phyloP scores from a whole-genome alignment of 2,797 vertebrate species.

The Hypotaenidia philippensis region DNA sequence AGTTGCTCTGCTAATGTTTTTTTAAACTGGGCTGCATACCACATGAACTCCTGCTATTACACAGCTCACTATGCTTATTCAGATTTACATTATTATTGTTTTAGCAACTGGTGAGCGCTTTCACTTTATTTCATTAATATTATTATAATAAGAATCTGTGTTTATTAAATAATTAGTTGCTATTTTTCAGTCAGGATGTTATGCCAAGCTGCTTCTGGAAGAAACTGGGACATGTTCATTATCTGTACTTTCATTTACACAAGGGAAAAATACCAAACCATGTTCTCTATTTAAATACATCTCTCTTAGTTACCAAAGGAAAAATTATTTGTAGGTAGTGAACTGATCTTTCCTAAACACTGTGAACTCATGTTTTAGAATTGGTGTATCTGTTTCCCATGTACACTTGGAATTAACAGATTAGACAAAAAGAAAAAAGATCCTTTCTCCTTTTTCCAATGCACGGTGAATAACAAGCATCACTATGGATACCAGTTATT shows the following conservation, averaged over 20 bases:
- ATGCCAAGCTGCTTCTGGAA: not conserved
- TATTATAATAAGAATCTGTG: not conserved
- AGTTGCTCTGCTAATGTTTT: not conserved
- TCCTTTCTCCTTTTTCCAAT: not conserved
- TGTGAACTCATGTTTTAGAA: not conserved
- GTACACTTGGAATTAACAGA: not conserved
- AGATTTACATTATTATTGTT: not conserved
- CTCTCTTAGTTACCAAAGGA: not conserved
- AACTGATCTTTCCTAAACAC: not conserved
- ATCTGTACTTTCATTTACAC: not conserved
- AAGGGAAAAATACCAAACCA: not conserved
- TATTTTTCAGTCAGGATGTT: not conserved
- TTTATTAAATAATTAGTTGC: not conserved
- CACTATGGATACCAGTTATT: not conserved
- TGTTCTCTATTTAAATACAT: not conserved
- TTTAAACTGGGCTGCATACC: not conserved
- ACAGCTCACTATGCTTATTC: not conserved
- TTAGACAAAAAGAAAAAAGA: not conserved
- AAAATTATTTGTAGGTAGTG: not conserved
- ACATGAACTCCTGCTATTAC: not conserved
- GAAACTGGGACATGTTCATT: not conserved
- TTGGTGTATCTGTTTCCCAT: not conserved
- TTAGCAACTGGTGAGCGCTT: not conserved
- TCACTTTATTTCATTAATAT: not conserved
- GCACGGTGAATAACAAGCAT: not conserved